A percentile compares a stretch with the other conserved stretches of the same genome.
These are phyloP conservation scores for Eristalis intricaria DNA, from an alignment of 2,888 invertebrate species.

Conservation along the genomic window DNA sequence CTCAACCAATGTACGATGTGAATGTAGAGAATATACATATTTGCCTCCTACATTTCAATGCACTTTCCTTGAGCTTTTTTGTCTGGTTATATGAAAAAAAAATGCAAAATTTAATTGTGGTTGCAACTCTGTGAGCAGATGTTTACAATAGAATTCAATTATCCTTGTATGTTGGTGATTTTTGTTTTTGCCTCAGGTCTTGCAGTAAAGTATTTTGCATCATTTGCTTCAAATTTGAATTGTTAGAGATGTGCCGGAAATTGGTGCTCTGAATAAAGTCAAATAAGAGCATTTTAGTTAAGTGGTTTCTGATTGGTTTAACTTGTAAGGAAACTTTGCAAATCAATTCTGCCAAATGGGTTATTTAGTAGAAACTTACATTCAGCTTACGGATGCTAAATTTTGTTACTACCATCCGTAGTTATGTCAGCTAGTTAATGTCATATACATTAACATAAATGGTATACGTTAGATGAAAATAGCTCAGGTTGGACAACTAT, in stretches of 20 bases:
- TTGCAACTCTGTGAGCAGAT: conserved; percentile 56
- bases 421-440: too few relatives aligned
- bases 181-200: conserved; percentile 2
- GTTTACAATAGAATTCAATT: conserved; percentile 62
- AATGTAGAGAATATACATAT: not conserved
- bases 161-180: conserved; percentile 12
- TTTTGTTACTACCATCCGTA: too few relatives aligned
- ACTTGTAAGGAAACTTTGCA: not conserved
- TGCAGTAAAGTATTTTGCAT: not conserved
- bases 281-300: conserved; percentile 1
- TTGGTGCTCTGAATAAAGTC: conserved; percentile 28
- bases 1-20: conserved; percentile 8
- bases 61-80: not conserved
- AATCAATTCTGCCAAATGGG: too few relatives aligned
- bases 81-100: not conserved
- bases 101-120: conserved; percentile 30
- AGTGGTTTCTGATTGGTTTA: not conserved
- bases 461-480: too few relatives aligned
- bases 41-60: not conserved
- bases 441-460: too few relatives aligned
- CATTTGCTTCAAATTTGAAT: conserved; percentile 45
- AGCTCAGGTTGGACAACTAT: too few relatives aligned
- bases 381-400: too few relatives aligned
- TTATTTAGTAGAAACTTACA: too few relatives aligned
- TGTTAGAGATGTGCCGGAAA: conserved; percentile 12